A percentile compares a stretch with the other conserved stretches of the same genome.
Conservation (phyloP, 1,140 invertebrate genomes). For the Piezodorus guildinii region DNA sequence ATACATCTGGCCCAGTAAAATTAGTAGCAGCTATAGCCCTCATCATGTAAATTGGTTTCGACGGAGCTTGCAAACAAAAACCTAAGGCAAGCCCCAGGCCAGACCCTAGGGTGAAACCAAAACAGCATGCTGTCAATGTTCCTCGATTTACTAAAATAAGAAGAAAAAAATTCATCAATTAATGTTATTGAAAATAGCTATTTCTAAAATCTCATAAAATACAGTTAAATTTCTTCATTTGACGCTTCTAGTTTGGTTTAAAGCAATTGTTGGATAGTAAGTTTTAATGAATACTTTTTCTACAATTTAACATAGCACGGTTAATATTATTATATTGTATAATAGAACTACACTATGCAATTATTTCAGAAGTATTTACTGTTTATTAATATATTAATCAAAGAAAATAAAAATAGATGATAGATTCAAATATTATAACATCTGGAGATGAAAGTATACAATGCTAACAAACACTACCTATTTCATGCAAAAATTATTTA, state of each 20-base stretch:
- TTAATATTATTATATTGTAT: too few species aligned
- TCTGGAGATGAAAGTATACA: too few species aligned
- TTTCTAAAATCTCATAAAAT: background rate
- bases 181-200: background rate
- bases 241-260: background rate
- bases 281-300: too few species aligned
- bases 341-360: too few species aligned
- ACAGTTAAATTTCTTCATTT: background rate
- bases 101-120: constrained; percentile 25
- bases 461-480: too few species aligned
- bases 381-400: too few species aligned
- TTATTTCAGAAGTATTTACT: too few species aligned
- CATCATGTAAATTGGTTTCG: constrained; percentile 37
- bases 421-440: too few species aligned
- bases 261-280: background rate
- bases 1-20: constrained; percentile 43
- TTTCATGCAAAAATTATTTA: too few species aligned
- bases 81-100: constrained; percentile 25
- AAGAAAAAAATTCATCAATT: background rate
- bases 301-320: too few species aligned
- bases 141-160: constrained; percentile 24
- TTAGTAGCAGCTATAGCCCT: constrained; percentile 41
- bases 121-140: constrained; percentile 20
- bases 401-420: too few species aligned
- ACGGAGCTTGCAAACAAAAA: constrained; percentile 28